Conservation (phyloP, 2,113 vertebrate species). For the Jacana jacana region DNA sequence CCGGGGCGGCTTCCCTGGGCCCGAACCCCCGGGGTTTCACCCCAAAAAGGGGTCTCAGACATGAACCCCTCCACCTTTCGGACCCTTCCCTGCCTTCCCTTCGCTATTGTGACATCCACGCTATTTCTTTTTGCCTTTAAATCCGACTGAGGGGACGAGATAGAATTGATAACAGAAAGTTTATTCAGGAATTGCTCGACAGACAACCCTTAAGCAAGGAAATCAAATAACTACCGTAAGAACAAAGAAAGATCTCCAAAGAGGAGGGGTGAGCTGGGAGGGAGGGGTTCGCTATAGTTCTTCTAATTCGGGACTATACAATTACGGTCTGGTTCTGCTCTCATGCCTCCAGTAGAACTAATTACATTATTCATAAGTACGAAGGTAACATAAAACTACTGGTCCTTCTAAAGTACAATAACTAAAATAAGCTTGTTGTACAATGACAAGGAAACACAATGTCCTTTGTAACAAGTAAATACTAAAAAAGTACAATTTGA, state of each 20-base stretch:
- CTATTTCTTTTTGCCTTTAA: background rate
- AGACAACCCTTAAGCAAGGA: conserved; percentile 90
- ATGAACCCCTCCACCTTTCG: rapidly evolving
- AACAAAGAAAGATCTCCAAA: conserved; percentile 88
- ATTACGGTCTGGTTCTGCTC: conserved; percentile 82
- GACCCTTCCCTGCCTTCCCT: background rate
- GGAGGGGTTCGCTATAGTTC: conserved; percentile 84
- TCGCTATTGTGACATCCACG: rapidly evolving
- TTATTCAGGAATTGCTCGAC: conserved; percentile 98
- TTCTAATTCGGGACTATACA: conserved; percentile 93
- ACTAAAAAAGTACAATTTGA: conserved; percentile 90
- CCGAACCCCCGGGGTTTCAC: background rate
- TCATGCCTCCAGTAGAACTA: conserved; percentile 91
- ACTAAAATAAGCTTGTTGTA: conserved; percentile 93
- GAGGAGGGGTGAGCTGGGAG: conserved; percentile 59
- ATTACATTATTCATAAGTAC: conserved; percentile 94
- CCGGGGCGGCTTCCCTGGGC: background rate
- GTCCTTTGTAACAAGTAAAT: conserved; percentile 91
- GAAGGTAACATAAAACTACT: conserved; percentile 93
- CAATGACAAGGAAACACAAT: conserved; percentile 94
- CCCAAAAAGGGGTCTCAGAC: background rate
- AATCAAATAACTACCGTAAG: conserved; percentile 88
- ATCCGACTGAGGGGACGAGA: conserved; percentile 72
- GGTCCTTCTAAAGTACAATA: conserved; percentile 91
- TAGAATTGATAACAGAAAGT: conserved; percentile 92